Percentiles rank a stretch among this genome's conserved stretches.
phyloP scores from a whole-genome alignment of 2,888 invertebrate genomes.

The Hirtodrosophila alboralis region DNA sequence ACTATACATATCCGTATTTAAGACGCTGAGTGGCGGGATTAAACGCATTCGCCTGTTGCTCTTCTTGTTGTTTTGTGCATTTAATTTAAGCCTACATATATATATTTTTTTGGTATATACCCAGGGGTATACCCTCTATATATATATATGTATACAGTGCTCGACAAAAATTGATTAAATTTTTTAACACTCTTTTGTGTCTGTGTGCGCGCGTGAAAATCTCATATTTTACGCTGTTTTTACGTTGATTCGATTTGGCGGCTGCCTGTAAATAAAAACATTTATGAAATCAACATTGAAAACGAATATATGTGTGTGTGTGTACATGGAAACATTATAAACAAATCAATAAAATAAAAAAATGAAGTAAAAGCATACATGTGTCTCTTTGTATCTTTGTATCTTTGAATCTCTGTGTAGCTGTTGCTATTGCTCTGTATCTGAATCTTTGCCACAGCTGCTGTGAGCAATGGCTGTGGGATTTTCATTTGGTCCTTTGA shows the following conservation, averaged over 20 bases:
- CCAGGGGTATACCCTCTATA: not conserved
- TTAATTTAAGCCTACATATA: not conserved
- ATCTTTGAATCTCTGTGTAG: conserved; percentile 8
- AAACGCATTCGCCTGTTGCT: conserved; percentile 5
- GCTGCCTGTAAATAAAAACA: conserved; percentile 46
- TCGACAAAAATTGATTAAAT: conserved; percentile 50
- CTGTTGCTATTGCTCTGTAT: conserved; percentile 12
- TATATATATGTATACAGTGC: conserved; percentile 1
- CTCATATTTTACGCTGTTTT: conserved; percentile 37
- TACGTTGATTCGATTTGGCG: conserved; percentile 56
- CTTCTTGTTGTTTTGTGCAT: conserved; percentile 13
- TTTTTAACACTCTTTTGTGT: conserved; percentile 21
- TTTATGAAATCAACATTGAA: conserved; percentile 68
- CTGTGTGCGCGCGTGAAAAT: conserved; percentile 34
- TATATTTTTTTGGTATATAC: not conserved
- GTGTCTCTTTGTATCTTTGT: conserved; percentile 28
- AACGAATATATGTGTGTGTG: conserved; percentile 27
- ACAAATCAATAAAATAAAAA: conserved; percentile 76
- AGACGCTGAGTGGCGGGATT: conserved; percentile 49
- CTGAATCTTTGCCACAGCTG: conserved; percentile 24
- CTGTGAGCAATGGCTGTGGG: conserved; percentile 27
- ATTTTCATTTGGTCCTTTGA: conserved; percentile 49
- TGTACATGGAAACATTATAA: too few species aligned
- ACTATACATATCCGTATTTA: conserved; percentile 61
- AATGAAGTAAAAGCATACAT: conserved; percentile 31